Base-by-base conservation (phyloP, 2,888 invertebrate species). In the Rotaria macrura region DNA sequence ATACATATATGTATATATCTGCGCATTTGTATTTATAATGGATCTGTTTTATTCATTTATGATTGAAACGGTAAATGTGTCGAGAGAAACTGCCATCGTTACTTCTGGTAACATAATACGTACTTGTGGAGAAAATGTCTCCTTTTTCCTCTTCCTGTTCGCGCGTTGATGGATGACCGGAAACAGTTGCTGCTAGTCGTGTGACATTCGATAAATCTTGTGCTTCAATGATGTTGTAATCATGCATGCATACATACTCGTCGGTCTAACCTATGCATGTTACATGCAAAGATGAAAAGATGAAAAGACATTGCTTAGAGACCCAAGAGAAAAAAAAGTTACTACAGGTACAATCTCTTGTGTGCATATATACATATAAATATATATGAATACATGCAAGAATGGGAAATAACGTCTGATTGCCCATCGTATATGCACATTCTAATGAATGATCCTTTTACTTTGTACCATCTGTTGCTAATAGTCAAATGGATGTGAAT, bases 161-260 rank as follows among this genome's bases (percentile, higher is more conserved):
- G 34, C 34, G 34, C 38, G 20, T 34, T 65, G 65, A 65, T 65
- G 34, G 65, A 65, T 65, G 65, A 65, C 65, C 65, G 65, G 65
- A 65, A 65, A 38, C 65, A 65, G 65, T 65, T 65, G 65, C 38
- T 65, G 34, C 34, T 65, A 38, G 34, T 20, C 38, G 10, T 65
- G 65, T 65, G 65, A 65, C 65, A 65, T 65, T 65, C 65, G 65
- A 65, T 65, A 65, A 65, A 65, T 65, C 65, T 65, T 65, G 34
- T 38, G 34, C 34, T 65, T 65, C 9, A 65, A 65, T 38, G 34
- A 65, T 65, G 65, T 34, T 65, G 65, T 65, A 65, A 65, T 65
- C 65, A 65, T 14, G 38, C 65, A 65, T 14, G 38, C 38, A 65
- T 34, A 34, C 34, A 34, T 65, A 65, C 34, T 65, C 34, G 20